Conservation (phyloP, 2,888 invertebrate species). For the Heliconius sara region DNA sequence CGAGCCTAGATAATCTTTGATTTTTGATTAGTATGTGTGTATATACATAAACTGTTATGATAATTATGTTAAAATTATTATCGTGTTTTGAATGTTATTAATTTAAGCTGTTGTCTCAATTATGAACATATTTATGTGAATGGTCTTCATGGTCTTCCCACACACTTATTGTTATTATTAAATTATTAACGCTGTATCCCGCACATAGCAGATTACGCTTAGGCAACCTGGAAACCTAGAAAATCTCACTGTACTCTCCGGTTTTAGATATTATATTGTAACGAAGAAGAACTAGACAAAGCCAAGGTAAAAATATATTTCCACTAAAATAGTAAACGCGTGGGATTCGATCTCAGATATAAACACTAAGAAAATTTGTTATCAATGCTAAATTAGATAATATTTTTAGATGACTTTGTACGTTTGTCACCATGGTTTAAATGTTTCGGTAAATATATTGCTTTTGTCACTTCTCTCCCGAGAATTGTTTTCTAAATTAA, state of each 20-base stretch:
- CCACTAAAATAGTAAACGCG: slow-evolving; percentile 66
- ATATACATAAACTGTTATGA: no score
- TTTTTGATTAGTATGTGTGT: no score
- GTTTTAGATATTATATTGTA: not conserved
- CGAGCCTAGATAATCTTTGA: no score
- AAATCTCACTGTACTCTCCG: not conserved
- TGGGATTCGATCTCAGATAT: slow-evolving; percentile 59
- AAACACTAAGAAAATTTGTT: slow-evolving; percentile 9
- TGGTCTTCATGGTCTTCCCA: no score
- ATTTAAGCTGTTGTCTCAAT: no score
- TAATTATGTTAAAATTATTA: no score
- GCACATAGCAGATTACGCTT: no score
- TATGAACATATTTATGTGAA: no score
- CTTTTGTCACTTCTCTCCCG: not conserved
- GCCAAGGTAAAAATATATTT: slow-evolving; percentile 21
- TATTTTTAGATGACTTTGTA: slow-evolving; percentile 25
- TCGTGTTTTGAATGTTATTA: no score
- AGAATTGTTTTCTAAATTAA: slow-evolving; percentile 2
- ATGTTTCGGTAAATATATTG: not conserved
- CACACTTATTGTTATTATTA: no score
- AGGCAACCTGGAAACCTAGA: no score
- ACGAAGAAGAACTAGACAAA: slow-evolving; percentile 12
- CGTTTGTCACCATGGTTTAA: slow-evolving; percentile 10
- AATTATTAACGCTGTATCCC: no score
- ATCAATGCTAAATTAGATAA: slow-evolving; percentile 13